Conservation (phyloP, 2,797 vertebrate species). For the Melanotaenia parkinsoni region DNA sequence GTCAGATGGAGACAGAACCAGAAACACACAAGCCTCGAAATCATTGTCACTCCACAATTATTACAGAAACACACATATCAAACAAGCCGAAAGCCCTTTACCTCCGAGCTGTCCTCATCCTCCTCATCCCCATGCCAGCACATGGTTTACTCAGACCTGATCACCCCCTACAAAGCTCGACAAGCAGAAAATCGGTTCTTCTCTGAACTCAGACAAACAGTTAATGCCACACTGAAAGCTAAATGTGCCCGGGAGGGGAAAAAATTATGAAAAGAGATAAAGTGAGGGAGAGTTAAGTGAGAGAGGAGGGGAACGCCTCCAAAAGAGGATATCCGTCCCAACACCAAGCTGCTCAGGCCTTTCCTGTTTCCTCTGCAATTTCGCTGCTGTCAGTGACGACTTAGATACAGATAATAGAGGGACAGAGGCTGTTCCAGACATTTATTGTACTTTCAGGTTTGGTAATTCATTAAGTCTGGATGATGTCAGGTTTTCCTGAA, state of each 20-base stretch:
- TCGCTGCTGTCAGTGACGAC: slow-evolving; percentile 71
- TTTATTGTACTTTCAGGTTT: too few species aligned
- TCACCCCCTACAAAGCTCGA: slow-evolving; percentile 4
- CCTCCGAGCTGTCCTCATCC: slow-evolving; percentile 78
- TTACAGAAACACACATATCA: slow-evolving; percentile 54
- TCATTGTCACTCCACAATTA: slow-evolving; percentile 17
- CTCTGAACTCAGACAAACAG: slow-evolving; percentile 17
- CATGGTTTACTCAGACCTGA: slow-evolving; percentile 56
- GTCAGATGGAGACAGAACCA: slow-evolving; percentile 11
- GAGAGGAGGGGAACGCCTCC: slow-evolving; percentile 75
- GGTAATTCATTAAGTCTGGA: neutral
- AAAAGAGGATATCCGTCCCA: slow-evolving; percentile 85
- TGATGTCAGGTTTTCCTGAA: neutral
- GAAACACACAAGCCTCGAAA: slow-evolving; percentile 32
- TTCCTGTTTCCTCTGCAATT: slow-evolving; percentile 86
- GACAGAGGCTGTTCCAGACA: slow-evolving; percentile 14
- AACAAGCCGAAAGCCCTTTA: slow-evolving; percentile 58
- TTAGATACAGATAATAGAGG: slow-evolving; percentile 20
- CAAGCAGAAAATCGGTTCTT: neutral
- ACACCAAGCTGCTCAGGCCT: slow-evolving; percentile 82
- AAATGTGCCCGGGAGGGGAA: slow-evolving; percentile 28
- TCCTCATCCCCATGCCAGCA: slow-evolving; percentile 83
- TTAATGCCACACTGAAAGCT: slow-evolving; percentile 47
- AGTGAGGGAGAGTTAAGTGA: slow-evolving; percentile 74
- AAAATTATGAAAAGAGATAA: slow-evolving; percentile 69